Base-by-base conservation (phyloP, 2,797 vertebrate genomes). In the Neosalanx taihuensis region DNA sequence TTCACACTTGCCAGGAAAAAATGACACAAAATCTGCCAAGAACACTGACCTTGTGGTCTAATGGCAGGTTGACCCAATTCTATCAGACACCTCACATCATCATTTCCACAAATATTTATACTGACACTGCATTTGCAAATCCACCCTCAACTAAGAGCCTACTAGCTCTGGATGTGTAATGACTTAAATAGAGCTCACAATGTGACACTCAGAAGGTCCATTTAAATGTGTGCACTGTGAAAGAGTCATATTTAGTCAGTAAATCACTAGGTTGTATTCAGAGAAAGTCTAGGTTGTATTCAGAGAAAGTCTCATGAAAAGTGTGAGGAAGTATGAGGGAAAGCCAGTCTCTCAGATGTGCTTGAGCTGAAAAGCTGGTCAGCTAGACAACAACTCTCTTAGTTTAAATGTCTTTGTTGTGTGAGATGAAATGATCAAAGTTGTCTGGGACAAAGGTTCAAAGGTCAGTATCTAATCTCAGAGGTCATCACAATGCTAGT, bases 31-130 rank as follows among this genome's bases (percentile, higher is more conserved):
- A 60, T 7, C 31, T 35, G 23, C 5, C n/a, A 15, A 57, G 6
- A 33, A 72, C 35, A 20, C 56, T 2, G 4, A 30, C 13, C 35
- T 57, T 37, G 29, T 62, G 59, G 20, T 51, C 17, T 63, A 6
- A n/a, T 41, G 13, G 23, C 12, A 62, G 41, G 59, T 26, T 56
- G 30, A 73, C 65, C n/a, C 33, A 41, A 61, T 67, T 60, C 37
- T 53, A 20, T 53, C 15, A 61, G 30, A 12, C 26, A 66, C 1
- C 9, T 29, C 9, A 46, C 58, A 51, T 9, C 30, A 33, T 70
- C 60, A 30, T 35, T 37, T 46, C 41, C 15, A 60, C 15, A 4
- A 18, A 41, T 59, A 9, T 35, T 56, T 62, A 53, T n/a, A 73
- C 57, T 49, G 6, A 49, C 9, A 29, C 56, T 65, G 56, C 29